Base-by-base conservation (phyloP, 2,888 invertebrate species). In the Gandaritis pyraliata region DNA sequence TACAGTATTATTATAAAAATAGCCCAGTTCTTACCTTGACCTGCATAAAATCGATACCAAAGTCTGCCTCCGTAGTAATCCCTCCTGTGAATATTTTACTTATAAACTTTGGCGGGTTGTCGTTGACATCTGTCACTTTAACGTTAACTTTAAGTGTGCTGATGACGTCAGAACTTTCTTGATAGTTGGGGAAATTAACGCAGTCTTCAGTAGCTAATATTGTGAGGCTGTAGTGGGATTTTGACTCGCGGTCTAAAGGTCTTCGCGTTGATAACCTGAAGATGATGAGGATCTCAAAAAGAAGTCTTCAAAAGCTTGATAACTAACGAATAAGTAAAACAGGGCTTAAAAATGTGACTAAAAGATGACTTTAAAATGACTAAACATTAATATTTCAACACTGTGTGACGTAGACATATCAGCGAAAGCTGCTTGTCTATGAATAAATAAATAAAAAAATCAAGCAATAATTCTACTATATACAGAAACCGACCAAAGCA, bases 31-130 rank as follows among this genome's bases (percentile, higher is more conserved):
- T 50, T n/a, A 45, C 57, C 93, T 96, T 95, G 0, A 98, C 93
- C 68, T 94, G 93, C 96, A 98, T 96, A 77, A 98, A 96, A 74
- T 95, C 95, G 0, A 96, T 95, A 0, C 98, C 98, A 82, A 98
- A 98, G 81, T 97, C 96, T 0, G 97, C 97, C 68, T 96, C 97
- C 0, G 98, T 98, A 12, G 98, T 98, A 1, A 99, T 96, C 0
- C 98, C 98, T 0, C 98, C 98, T 0, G 98, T 98, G 80, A 98
- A 98, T 64, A 97, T 94, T 69, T 94, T 94, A 64, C 95, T 95
- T 2, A 94, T 88, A 80, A 98, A 98, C 75, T 93, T 93, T 0
- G 99, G 98, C 0, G 97, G 93, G 84, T 98, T 98, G 77, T 99
- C 99, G 78, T 99, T 98, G 1, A 97, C 94, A 77, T 99, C 99